These are phyloP conservation scores for Syrrhaptes paradoxus DNA, from an alignment of 2,113 vertebrate species.

Conservation along the genomic window DNA sequence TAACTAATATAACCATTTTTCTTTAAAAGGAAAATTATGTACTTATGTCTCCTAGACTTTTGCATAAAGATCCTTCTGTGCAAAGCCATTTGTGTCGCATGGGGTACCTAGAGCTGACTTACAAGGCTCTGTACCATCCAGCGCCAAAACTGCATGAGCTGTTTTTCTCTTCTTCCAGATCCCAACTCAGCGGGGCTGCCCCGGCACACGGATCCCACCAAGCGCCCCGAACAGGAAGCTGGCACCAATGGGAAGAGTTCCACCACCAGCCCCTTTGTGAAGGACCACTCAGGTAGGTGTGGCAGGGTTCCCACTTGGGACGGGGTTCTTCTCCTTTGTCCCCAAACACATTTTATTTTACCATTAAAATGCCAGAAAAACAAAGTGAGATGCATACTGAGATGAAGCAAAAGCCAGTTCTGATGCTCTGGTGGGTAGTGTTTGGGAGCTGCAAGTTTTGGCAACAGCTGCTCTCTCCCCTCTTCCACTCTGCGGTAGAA, in stretches of 20 bases:
- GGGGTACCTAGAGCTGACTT: slow-evolving; percentile 25
- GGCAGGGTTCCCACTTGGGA: background rate
- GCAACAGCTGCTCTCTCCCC: background rate
- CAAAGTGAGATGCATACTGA: background rate
- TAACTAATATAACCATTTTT: slow-evolving; percentile 70
- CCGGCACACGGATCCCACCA: slow-evolving; percentile 86
- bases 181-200: slow-evolving; percentile 84
- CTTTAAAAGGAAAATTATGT: slow-evolving; percentile 69
- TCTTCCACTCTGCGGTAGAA: background rate
- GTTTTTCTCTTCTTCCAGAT: slow-evolving; percentile 79
- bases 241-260: slow-evolving; percentile 85
- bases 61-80: slow-evolving; percentile 72
- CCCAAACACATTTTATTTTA: background rate
- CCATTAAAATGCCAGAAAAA: background rate
- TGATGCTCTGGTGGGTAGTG: background rate
- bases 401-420: background rate
- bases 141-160: slow-evolving; percentile 47
- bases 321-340: background rate
- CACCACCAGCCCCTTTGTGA: slow-evolving; percentile 83
- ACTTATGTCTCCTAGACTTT: slow-evolving; percentile 60
- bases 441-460: background rate
- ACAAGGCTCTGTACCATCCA: slow-evolving; percentile 6
- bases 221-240: slow-evolving; percentile 82
- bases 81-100: slow-evolving; percentile 58
- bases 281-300: slow-evolving; percentile 80